Base-by-base conservation (phyloP, 1,140 invertebrate genomes). In the Sitodiplosis mosellana region DNA sequence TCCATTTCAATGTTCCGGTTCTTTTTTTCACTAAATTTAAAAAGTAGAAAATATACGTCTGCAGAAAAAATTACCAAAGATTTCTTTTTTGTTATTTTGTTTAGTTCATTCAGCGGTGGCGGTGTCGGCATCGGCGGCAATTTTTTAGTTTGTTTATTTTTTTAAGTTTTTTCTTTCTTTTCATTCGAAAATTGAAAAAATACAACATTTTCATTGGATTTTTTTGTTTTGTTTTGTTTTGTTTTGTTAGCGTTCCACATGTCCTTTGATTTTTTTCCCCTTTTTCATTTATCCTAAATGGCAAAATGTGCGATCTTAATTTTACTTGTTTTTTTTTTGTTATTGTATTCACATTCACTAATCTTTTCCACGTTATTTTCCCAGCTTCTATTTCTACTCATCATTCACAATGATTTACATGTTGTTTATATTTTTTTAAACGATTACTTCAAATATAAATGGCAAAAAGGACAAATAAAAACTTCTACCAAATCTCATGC, bases 101-200 rank as follows among this genome's bases (percentile, higher is more conserved):
- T 15, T 49, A 22, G 37, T 44, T 41, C n/a, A 45, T 33, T 18
- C 37, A 40, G 18, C n/a, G 17, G 7, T 42, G 17, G 17, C 17
- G 56, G 56, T 56, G 49, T 55, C 49, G 49, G 49, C 48, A 49
- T 55, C 49, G 49, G 49, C 48, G 52, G 44, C 48, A 46, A 50
- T 57, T 47, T 54, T 47, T 47, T 50, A 49, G 11, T 49, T 27
- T 27, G 27, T 27, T 27, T n/a, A n/a, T n/a, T n/a, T n/a, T n/a
- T n/a, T 27, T 27, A 3, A 27, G 51, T 47, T 50, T 47, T 43
- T 46, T 49, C 56, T 55, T 54, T 45, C 22, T 14, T 14, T 17
- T 45, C 22, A 54, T 59, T 59, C 57, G 57, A 59, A 59, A 59
- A 59, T 59, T 59, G 59, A 55, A 53, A 57, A 59, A 59, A 57